phyloP scores from a whole-genome alignment of 2,888 invertebrate species.

The Amitus sp. region DNA sequence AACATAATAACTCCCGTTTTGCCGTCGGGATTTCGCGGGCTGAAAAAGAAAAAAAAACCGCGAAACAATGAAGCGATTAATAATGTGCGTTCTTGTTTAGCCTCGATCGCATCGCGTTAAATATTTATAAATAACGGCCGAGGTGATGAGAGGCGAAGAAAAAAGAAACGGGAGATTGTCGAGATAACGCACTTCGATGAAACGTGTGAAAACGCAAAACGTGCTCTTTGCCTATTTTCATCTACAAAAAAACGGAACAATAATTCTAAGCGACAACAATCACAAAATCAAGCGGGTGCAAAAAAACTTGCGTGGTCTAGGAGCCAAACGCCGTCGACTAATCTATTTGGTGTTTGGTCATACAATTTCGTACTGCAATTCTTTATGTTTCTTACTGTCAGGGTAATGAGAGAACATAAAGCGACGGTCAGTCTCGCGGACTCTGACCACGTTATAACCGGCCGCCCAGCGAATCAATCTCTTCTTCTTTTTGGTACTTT shows the following conservation, averaged over 20 bases:
- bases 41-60: too few species aligned
- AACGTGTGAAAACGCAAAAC: slow-evolving; percentile 16
- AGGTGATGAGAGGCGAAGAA: slow-evolving; percentile 1
- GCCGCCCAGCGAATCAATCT: slow-evolving; percentile 62
- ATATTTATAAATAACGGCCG: slow-evolving; percentile 29
- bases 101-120: slow-evolving; percentile 18
- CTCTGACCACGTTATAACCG: slow-evolving; percentile 65
- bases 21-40: too few species aligned
- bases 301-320: too few species aligned
- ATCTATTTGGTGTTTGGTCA: slow-evolving; percentile 32
- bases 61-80: slow-evolving; percentile 33
- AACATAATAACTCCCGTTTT: too few species aligned
- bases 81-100: slow-evolving; percentile 29
- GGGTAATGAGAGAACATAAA: slow-evolving; percentile 64
- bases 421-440: slow-evolving; percentile 63
- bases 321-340: slow-evolving; percentile 31
- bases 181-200: neutral
- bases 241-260: slow-evolving; percentile 23
- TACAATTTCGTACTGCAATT: slow-evolving; percentile 43
- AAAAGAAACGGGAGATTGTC: slow-evolving; percentile 2
- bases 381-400: slow-evolving; percentile 58
- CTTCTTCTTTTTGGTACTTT: slow-evolving; percentile 54
- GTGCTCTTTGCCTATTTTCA: neutral
- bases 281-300: slow-evolving; percentile 28
- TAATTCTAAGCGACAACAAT: slow-evolving; percentile 18